These are phyloP conservation scores for Hassar affinis DNA, from an alignment of 2,113 vertebrate genomes.

Conservation along the genomic window DNA sequence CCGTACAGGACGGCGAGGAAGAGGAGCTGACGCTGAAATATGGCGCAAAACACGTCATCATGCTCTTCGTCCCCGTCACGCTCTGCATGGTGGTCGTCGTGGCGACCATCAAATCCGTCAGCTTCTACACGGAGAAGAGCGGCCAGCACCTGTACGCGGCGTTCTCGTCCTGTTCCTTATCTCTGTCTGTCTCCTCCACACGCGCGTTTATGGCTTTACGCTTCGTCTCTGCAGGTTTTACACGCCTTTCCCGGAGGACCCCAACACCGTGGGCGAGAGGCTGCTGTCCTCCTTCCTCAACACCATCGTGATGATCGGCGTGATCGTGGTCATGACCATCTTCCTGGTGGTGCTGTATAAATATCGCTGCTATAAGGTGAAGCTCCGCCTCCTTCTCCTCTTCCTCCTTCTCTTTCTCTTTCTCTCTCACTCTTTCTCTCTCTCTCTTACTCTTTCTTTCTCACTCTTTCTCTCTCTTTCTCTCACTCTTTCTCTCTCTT, in stretches of 20 bases:
- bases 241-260: constrained; percentile 93
- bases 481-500: no score
- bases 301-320: constrained; percentile 96
- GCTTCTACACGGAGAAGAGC: constrained; percentile 95
- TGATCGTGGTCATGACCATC: constrained; percentile 93
- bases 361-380: constrained; percentile 96
- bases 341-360: constrained; percentile 94
- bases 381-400: constrained; percentile 10
- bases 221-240: constrained; percentile 80
- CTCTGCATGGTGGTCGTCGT: constrained; percentile 99
- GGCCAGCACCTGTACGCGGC: constrained; percentile 96
- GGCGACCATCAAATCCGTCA: constrained; percentile 95
- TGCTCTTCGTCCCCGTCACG: constrained; percentile 97
- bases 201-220: not conserved
- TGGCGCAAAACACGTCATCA: constrained; percentile 96
- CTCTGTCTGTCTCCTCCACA: no score
- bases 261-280: constrained; percentile 82
- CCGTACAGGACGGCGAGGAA: constrained; percentile 87
- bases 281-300: constrained; percentile 92
- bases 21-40: constrained; percentile 95
- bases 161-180: no score
- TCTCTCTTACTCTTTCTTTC: no score
- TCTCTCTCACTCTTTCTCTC: no score
- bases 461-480: no score
- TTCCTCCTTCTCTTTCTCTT: no score